Base-by-base conservation (phyloP, 2,113 vertebrate species). In the Baryphthengus martii region DNA sequence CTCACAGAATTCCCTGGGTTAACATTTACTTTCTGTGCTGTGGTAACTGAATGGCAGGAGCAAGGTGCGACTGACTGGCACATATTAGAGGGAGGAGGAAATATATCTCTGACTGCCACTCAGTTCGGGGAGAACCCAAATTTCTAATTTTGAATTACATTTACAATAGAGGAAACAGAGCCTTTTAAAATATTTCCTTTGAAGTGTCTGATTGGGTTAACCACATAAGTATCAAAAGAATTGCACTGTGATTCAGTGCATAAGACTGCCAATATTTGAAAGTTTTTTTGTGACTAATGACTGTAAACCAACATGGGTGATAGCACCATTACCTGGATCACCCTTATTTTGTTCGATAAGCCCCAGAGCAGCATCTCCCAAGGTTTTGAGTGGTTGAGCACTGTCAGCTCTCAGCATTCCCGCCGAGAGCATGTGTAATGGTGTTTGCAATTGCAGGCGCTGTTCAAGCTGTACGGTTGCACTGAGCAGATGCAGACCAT, bases 361-460 rank as follows among this genome's bases (percentile, higher is more conserved):
- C 4, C 50, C 31, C 21, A 31, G 29, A 9, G 40, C 0, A 1
- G 5, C 37, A 18, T n/a, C 29, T 75, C 42, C 37, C 31, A 11
- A 29, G 13, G 29, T 15, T 50, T 45, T 39, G 35, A 35, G 56
- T 2, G 0, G 9, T 5, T 18, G 47, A 20, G 15, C 44, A 3
- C 11, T 0, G 2, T 49, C 2, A 1, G 24, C 13, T 75, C 39
- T 50, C 3, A 0, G 35, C 26, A 5, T 37, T 72, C 29, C 47
- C 58, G 3, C 37, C 4, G 4, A 79, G 52, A 83, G 31, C 39
- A 78, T 9, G 1, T 18, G 1, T 33, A 13, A 11, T 1, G 33
- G 17, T 45, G 23, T 39, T 45, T 63, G 74, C 42, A 7, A 2
- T 40, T 2, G 15, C 68, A 39, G 53, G 33, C 11, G 0, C 26